phyloP scores from a whole-genome alignment of 1,140 invertebrate genomes.

The Tigriopus japonicus region DNA sequence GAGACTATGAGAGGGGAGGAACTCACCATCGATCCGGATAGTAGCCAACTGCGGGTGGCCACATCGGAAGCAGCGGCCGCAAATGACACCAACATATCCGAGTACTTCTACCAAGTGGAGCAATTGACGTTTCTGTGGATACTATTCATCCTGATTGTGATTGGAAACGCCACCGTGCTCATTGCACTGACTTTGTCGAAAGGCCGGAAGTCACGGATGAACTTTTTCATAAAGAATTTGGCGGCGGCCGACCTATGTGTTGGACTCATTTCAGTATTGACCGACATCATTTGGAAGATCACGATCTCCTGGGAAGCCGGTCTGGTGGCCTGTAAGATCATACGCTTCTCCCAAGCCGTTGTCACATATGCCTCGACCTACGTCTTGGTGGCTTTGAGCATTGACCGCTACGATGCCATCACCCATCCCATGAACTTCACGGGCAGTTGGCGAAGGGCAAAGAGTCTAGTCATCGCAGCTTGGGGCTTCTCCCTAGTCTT shows the following conservation, averaged over 20 bases:
- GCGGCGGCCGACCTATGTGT: slow-evolving; percentile 75
- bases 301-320: slow-evolving; percentile 68
- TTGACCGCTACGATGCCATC: slow-evolving; percentile 85
- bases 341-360: slow-evolving; percentile 57
- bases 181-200: slow-evolving; percentile 62
- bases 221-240: slow-evolving; percentile 87
- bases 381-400: slow-evolving; percentile 76
- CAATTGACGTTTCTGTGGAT: slow-evolving; percentile 74
- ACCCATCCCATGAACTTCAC: slow-evolving; percentile 87
- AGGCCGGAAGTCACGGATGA: slow-evolving; percentile 71
- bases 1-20: too few species aligned
- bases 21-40: too few species aligned
- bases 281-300: slow-evolving; percentile 67
- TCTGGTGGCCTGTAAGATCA: slow-evolving; percentile 67
- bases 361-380: slow-evolving; percentile 87
- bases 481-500: slow-evolving; percentile 64
- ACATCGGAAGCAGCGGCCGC: too few species aligned
- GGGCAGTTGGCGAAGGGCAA: slow-evolving; percentile 65
- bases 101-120: slow-evolving; percentile 47
- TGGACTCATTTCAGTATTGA: slow-evolving; percentile 61
- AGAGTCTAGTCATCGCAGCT: slow-evolving; percentile 50
- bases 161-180: slow-evolving; percentile 70
- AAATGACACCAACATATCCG: too few species aligned
- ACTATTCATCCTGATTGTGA: slow-evolving; percentile 64
- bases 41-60: too few species aligned